phyloP scores from a whole-genome alignment of 2,797 vertebrate genomes.

The Gobionotothen gibberifrons region DNA sequence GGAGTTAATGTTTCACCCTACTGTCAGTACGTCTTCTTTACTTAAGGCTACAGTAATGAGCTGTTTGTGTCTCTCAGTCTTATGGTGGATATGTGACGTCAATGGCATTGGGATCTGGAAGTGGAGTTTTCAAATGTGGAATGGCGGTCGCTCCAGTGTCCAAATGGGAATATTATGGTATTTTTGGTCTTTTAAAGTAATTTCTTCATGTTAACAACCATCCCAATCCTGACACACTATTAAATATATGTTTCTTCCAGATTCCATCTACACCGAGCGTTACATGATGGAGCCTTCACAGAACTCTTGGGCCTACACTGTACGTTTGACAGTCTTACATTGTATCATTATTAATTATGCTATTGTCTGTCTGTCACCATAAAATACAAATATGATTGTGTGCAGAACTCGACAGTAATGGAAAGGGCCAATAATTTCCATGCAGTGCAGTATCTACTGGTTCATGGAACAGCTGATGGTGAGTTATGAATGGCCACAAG shows the following conservation, averaged over 20 bases:
- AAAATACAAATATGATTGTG: constrained; percentile 24
- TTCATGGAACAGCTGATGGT: constrained; percentile 99
- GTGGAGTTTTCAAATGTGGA: constrained; percentile 94
- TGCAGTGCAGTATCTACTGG: constrained; percentile 93
- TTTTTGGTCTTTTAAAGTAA: not conserved
- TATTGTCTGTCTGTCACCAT: not conserved
- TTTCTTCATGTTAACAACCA: not conserved
- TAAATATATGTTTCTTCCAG: constrained; percentile 70
- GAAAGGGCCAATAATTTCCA: constrained; percentile 93
- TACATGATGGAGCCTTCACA: constrained; percentile 91
- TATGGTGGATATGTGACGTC: constrained; percentile 98
- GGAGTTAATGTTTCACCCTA: constrained; percentile 45
- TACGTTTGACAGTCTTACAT: constrained; percentile 73
- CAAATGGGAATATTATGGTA: constrained; percentile 98
- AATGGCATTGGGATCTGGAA: constrained; percentile 94
- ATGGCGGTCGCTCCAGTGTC: constrained; percentile 97
- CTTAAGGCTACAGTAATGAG: constrained; percentile 14
- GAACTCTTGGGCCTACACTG: constrained; percentile 86
- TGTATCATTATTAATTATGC: not conserved
- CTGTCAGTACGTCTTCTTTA: constrained; percentile 17
- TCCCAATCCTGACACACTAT: not conserved
- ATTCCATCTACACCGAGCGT: constrained; percentile 95
- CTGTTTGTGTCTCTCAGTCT: constrained; percentile 84
- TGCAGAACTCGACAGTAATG: constrained; percentile 94
- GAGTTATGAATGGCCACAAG: constrained; percentile 58